Base-by-base conservation (phyloP, 2,888 invertebrate species). In the Harpalus rufipes region DNA sequence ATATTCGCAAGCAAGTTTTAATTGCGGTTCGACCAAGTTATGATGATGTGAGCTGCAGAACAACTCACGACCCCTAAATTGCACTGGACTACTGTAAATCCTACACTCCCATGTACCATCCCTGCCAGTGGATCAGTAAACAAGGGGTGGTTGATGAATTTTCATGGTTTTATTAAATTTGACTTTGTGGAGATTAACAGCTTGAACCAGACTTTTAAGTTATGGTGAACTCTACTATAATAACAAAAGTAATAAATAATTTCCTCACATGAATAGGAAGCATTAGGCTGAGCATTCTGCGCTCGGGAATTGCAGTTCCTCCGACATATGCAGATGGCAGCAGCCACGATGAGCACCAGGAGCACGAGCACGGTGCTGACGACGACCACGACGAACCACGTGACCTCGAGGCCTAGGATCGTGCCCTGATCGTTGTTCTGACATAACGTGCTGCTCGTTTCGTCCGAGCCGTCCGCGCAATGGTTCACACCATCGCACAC, bases 401-500 rank as follows among this genome's bases (percentile, higher is more conserved):
- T 94, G 90, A 95, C 93, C 89, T 95, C 95, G 89, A 96, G 92
- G 86, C 96, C 96, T 87, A 95, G 91, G 86, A 96, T 93, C 86
- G 93, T 94, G 87, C 93, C 93, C 84, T 92, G 91, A 87, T 94
- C 93, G 89, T 94, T 92, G 97, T 97, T 96, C 91, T 96, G 95
- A 92, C 98, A 98, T 88, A 96, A 93, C 86, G 95, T 94, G 89
- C 96, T 95, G 89, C 96, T 94, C 88, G 96, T 95, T 92, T 98
- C 98, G 90, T 98, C 98, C 78, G 97, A 97, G 87, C 96, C 97
- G 91, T 98, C 97, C 78, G 96, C 97, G 91, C 98, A 98, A 91
- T 98, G 98, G 92, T 97, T 96, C 87, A 98, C 95, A 85, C 96
- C 96, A 92, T 98, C 98, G 92, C 98, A 98, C 88, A 96, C 94